A percentile compares a stretch with the other conserved stretches of the same genome.
phyloP scores from a whole-genome alignment of 2,888 invertebrate species.

The Coenonympha glycerion region DNA sequence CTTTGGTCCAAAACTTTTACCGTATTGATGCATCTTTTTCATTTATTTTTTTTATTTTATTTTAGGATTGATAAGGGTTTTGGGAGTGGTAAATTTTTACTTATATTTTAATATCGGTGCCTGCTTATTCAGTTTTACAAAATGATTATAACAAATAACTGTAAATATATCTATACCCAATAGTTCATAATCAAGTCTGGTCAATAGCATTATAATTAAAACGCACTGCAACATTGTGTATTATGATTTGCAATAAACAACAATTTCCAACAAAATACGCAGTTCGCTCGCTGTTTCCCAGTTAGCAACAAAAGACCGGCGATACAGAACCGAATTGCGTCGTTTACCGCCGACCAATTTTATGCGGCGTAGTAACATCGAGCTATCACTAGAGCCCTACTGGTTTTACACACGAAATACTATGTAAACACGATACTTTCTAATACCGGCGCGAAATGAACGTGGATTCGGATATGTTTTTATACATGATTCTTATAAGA shows the following conservation, averaged over 20 bases:
- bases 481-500: conserved; percentile 39
- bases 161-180: too few species aligned
- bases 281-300: conserved; percentile 48
- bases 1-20: too few species aligned
- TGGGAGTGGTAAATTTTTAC: too few species aligned
- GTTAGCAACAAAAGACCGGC: conserved; percentile 68
- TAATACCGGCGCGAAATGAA: conserved; percentile 11
- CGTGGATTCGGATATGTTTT: conserved; percentile 35
- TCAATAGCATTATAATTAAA: conserved; percentile 4
- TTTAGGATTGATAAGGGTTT: too few species aligned
- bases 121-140: too few species aligned
- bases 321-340: conserved; percentile 60
- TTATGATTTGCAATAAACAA: conserved; percentile 31
- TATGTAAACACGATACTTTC: conserved; percentile 14
- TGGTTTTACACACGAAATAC: conserved; percentile 18
- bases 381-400: conserved; percentile 42
- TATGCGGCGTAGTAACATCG: conserved; percentile 64
- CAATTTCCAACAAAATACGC: conserved; percentile 47
- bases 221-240: conserved; percentile 35
- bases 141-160: too few species aligned
- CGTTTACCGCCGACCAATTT: conserved; percentile 50
- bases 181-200: not conserved
- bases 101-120: too few species aligned
- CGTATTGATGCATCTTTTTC: too few species aligned
- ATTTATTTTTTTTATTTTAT: too few species aligned